phyloP scores from a whole-genome alignment of 2,888 invertebrate genomes.

The Iselma pallidipennis region DNA sequence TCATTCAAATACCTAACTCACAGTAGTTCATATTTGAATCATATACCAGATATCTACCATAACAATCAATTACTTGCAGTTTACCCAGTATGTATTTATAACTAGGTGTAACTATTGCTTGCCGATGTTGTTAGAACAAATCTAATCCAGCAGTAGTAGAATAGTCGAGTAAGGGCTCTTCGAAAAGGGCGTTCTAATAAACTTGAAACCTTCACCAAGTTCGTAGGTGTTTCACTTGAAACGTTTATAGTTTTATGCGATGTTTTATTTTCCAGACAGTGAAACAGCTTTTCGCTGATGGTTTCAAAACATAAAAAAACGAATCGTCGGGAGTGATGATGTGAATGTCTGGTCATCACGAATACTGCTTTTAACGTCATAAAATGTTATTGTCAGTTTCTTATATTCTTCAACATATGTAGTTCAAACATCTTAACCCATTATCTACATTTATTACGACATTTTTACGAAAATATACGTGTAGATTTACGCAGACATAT shows the following conservation, averaged over 20 bases:
- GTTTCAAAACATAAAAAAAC: conserved; percentile 28
- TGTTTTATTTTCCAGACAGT: conserved; percentile 27
- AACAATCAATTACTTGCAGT: too few species aligned
- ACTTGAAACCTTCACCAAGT: too few species aligned
- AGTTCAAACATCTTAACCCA: too few species aligned
- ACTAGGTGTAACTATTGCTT: too few species aligned
- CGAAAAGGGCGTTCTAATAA: not conserved
- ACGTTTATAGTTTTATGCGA: conserved; percentile 12
- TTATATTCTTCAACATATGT: too few species aligned
- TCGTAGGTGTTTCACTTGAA: too few species aligned
- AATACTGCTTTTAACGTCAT: conserved; percentile 19
- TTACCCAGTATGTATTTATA: too few species aligned
- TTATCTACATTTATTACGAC: too few species aligned
- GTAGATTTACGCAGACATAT: too few species aligned
- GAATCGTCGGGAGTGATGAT: conserved; percentile 26
- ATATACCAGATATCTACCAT: too few species aligned
- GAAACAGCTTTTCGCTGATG: conserved; percentile 31
- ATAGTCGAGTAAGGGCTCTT: not conserved
- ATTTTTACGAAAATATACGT: too few species aligned
- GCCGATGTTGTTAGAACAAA: too few species aligned
- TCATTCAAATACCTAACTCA: not conserved
- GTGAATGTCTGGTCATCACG: conserved; percentile 25
- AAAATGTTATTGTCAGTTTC: conserved; percentile 12
- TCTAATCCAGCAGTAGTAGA: not conserved
- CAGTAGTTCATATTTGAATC: not conserved